Percentiles rank a stretch among this genome's conserved stretches.
Conservation (phyloP, 2,888 invertebrate genomes). For the Cloeon dipterum region DNA sequence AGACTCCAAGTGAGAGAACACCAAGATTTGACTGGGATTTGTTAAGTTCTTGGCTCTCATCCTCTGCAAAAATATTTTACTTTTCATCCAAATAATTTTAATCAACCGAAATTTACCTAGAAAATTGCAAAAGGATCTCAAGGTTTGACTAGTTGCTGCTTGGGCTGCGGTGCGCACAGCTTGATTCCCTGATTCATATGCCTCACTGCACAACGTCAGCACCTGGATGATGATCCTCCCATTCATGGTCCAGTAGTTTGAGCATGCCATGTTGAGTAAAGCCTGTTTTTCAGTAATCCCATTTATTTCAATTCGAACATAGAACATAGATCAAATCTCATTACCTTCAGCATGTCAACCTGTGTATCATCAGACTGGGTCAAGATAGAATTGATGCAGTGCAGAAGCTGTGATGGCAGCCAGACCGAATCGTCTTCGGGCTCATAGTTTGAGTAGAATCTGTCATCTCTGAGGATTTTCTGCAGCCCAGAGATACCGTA, state of each 20-base stretch:
- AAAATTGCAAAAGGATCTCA: conserved; percentile 66
- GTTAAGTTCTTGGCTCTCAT: conserved; percentile 49
- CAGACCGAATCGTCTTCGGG: conserved; percentile 81
- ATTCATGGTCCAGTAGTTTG: conserved; percentile 72
- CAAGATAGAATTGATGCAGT: conserved; percentile 58
- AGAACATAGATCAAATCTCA: conserved; percentile 9
- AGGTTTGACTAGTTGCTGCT: conserved; percentile 73
- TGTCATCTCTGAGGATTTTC: conserved; percentile 77
- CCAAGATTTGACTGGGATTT: conserved; percentile 14
- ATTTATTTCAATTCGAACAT: too few species aligned
- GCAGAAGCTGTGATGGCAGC: conserved; percentile 76
- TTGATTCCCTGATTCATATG: conserved; percentile 52
- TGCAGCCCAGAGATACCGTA: conserved; percentile 68
- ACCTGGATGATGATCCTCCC: conserved; percentile 72
- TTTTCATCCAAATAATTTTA: neutral
- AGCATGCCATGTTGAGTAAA: conserved; percentile 68
- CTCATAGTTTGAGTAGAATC: conserved; percentile 74
- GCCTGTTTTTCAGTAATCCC: too few species aligned
- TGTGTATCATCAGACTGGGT: conserved; percentile 71
- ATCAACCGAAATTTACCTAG: conserved; percentile 30
- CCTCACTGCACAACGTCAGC: conserved; percentile 62
- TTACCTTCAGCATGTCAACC: conserved; percentile 40
- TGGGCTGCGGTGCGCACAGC: conserved; percentile 69
- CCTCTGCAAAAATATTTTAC: conserved; percentile 27
- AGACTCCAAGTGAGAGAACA: conserved; percentile 32